Conservation (phyloP, 1,140 invertebrate species). For the Archivesica marissinica region DNA sequence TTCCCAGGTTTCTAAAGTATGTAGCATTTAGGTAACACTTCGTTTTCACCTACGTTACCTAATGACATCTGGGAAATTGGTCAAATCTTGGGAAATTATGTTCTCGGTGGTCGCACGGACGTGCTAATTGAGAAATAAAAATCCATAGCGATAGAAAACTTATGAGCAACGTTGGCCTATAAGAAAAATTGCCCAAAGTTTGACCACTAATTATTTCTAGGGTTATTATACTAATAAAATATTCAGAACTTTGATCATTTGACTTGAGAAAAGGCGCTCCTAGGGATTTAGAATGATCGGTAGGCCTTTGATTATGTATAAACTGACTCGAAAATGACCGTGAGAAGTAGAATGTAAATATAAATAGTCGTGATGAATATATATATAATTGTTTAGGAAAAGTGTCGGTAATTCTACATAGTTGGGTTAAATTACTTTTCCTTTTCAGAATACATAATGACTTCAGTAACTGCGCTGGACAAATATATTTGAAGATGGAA, state of each 20-base stretch:
- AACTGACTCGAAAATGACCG: not conserved
- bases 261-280: not conserved
- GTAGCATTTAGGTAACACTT: conserved; percentile 15
- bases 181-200: conserved; percentile 29
- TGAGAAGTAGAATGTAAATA: not conserved
- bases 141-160: conserved; percentile 18
- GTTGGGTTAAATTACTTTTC: too few relatives aligned
- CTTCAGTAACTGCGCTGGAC: too few relatives aligned
- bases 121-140: conserved; percentile 49
- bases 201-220: conserved; percentile 32
- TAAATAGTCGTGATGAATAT: not conserved
- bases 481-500: not conserved
- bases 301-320: not conserved
- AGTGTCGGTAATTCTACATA: not conserved
- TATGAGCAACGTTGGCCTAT: not conserved
- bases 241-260: conserved; percentile 33
- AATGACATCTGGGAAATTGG: not conserved
- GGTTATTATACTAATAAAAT: conserved; percentile 55
- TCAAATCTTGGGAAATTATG: conserved; percentile 43
- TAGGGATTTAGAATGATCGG: not conserved
- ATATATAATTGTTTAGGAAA: not conserved
- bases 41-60: conserved; percentile 15
- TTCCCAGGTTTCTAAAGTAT: not conserved
- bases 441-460: too few relatives aligned
- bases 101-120: not conserved